Base-by-base conservation (phyloP, 2,888 invertebrate genomes). In the Pegoplata infirma region DNA sequence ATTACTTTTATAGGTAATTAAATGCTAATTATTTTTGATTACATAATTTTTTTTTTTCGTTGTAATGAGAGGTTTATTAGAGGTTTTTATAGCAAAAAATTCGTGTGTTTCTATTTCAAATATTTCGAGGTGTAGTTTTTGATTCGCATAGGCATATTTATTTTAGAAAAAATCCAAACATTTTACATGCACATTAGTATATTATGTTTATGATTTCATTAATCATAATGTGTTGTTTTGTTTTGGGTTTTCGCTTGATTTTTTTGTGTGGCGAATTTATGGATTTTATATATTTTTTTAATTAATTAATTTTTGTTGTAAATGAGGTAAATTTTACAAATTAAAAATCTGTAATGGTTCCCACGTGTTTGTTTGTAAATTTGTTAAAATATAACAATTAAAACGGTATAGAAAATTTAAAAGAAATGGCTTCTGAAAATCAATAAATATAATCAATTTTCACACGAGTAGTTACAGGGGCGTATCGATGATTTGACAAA, bases 21-120 rank as follows among this genome's bases (percentile, higher is more conserved):
- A 79, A 79, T 72, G 75, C 63, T 69, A 75, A 79, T 79, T 75
- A 79, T 72, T 72, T 79, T 53, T 79, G 63, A 72, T 72, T 79
- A 67, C 44, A 51, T 71, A 28, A 59, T 19, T 16, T 58, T 12
- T 55, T 47, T 4, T 53, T 47, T 7, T n/a, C n/a, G n/a, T n/a
- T 61, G 66, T 67, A 69, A 63, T 67, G 61, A 17, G 19, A 66
- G 36, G 6, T 32, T 44, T 76, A 53, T 44, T 61, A 32, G 36
- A 61, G 40, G 19, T 25, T 40, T 47, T 56, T 16, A 61, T 71
- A 23, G 66, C 47, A 61, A 47, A 56, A 63, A 71, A 49, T 40
- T 49, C 64, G 59, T 76, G 76, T 72, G 5, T 46, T 66, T 59
- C 12, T 47, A 12, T n/a, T 28, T 5, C 17, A 51, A 61, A 40